Conservation (phyloP, 2,888 invertebrate species). For the Campaea margaritaria region DNA sequence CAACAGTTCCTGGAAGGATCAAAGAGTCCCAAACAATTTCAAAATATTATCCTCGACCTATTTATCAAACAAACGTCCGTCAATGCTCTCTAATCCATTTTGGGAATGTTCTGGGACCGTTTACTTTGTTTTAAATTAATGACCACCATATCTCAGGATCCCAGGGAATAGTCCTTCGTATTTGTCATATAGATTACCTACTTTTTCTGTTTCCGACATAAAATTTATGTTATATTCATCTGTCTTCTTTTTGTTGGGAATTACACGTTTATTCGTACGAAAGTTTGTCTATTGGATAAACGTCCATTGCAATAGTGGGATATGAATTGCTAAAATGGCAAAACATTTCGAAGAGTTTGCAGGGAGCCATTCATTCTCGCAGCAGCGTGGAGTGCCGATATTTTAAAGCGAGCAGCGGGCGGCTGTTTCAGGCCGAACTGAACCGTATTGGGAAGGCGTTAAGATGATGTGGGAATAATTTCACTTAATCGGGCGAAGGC, state of each 20-base stretch:
- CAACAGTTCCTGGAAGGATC: conserved; percentile 31
- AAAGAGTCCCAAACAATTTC: conserved; percentile 41
- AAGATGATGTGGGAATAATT: conserved; percentile 51
- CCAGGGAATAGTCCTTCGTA: conserved; percentile 69
- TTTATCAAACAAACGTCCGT: conserved; percentile 61
- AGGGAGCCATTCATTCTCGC: conserved; percentile 56
- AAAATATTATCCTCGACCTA: conserved; percentile 54
- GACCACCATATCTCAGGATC: conserved; percentile 67
- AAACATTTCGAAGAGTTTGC: conserved; percentile 58
- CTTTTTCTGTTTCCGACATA: conserved; percentile 68
- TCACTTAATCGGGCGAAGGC: conserved; percentile 51
- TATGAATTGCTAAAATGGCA: conserved; percentile 51
- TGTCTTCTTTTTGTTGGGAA: conserved; percentile 48
- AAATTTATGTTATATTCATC: conserved; percentile 61
- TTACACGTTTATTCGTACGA: conserved; percentile 45
- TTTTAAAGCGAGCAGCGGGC: conserved; percentile 51
- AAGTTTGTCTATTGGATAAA: conserved; percentile 43
- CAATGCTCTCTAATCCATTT: conserved; percentile 65
- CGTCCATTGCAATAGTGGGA: conserved; percentile 44
- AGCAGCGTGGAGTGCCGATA: conserved; percentile 49
- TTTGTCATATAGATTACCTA: conserved; percentile 77
- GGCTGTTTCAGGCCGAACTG: conserved; percentile 43
- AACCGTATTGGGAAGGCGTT: conserved; percentile 47
- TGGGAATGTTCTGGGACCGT: conserved; percentile 55
- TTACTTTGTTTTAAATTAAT: conserved; percentile 76